phyloP scores from a whole-genome alignment of 1,140 invertebrate genomes.

The Magallana ariakensis region DNA sequence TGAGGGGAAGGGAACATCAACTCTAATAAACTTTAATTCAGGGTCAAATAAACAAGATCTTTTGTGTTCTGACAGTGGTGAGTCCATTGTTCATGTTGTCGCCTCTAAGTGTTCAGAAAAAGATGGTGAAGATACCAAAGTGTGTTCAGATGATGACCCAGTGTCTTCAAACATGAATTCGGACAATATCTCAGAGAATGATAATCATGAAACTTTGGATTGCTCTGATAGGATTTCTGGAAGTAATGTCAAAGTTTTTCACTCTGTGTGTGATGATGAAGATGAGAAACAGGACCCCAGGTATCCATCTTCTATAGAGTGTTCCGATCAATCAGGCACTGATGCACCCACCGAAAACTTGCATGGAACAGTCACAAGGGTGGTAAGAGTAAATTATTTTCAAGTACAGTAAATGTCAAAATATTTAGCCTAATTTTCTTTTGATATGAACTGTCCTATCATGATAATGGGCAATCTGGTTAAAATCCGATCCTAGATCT shows the following conservation, averaged over 20 bases:
- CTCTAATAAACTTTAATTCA: too few species aligned
- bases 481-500: too few species aligned
- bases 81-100: neutral
- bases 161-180: neutral
- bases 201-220: neutral
- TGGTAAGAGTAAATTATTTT: neutral
- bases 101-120: neutral
- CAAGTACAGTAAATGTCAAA: too few species aligned
- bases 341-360: neutral
- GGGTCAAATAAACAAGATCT: neutral
- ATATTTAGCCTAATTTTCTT: too few species aligned
- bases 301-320: neutral
- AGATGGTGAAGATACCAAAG: neutral
- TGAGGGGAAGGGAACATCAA: neutral
- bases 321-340: neutral
- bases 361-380: neutral
- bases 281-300: neutral
- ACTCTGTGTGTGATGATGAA: neutral
- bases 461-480: too few species aligned
- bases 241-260: neutral
- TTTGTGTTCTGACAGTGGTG: neutral
- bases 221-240: neutral
- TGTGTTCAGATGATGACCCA: neutral
- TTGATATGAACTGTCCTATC: too few species aligned
- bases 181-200: neutral